These are phyloP conservation scores for Drosophila suboccidentalis DNA, from an alignment of 2,888 invertebrate genomes.

Conservation along the genomic window DNA sequence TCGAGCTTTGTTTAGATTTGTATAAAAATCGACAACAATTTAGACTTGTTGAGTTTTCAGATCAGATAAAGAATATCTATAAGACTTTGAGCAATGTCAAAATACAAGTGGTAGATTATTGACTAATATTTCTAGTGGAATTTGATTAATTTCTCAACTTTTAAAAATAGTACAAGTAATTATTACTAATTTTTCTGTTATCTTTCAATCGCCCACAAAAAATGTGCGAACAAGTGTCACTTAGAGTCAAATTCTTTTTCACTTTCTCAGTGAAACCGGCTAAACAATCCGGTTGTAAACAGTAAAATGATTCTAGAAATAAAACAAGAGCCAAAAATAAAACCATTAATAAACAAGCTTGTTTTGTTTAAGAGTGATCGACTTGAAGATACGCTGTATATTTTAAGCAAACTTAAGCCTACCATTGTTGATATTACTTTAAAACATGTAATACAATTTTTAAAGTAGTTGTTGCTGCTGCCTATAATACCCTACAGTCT, in stretches of 20 bases:
- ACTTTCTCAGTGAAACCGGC: constrained; percentile 63
- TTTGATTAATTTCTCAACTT: not conserved
- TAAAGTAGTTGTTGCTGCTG: not conserved
- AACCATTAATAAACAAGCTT: constrained; percentile 8
- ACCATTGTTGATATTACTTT: too few species aligned
- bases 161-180: not conserved
- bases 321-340: constrained; percentile 31
- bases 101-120: not conserved
- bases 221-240: constrained; percentile 7
- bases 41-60: not conserved
- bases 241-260: constrained; percentile 50
- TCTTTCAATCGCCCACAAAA: constrained; percentile 13
- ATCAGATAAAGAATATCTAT: not conserved
- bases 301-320: constrained; percentile 41
- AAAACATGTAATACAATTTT: not conserved
- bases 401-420: too few species aligned
- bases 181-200: not conserved
- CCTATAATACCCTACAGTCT: not conserved
- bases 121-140: not conserved
- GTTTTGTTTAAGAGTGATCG: not conserved
- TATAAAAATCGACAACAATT: not conserved
- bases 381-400: not conserved
- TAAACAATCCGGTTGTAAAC: constrained; percentile 49
- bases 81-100: not conserved
- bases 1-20: not conserved